phyloP scores from a whole-genome alignment of 2,113 vertebrate genomes.

The Microtus oregoni region DNA sequence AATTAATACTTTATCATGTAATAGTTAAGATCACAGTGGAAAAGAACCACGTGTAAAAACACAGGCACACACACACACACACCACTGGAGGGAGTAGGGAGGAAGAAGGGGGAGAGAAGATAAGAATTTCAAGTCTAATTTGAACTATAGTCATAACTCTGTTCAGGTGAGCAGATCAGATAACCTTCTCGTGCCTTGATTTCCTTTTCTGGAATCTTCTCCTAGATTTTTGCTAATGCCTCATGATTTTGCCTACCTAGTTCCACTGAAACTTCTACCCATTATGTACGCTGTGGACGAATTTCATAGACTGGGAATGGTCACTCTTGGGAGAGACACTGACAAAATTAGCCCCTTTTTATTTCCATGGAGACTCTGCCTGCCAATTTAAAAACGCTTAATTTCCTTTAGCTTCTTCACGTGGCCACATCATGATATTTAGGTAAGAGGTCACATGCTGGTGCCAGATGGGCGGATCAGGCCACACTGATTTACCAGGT shows the following conservation, averaged over 20 bases:
- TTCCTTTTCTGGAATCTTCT: constrained; percentile 24
- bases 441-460: not conserved
- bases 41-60: not conserved
- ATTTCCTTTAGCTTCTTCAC: not conserved
- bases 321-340: not conserved
- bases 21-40: not conserved
- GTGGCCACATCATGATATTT: not conserved
- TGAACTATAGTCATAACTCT: not conserved
- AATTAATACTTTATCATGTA: not conserved
- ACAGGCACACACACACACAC: not conserved
- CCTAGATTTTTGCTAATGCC: not conserved
- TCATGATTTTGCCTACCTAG: not conserved
- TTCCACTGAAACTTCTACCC: not conserved
- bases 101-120: not conserved
- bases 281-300: not conserved
- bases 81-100: not conserved
- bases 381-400: not conserved
- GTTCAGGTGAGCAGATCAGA: not conserved
- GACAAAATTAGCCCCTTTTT: not conserved
- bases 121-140: not conserved
- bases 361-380: not conserved
- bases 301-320: not conserved
- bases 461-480: not conserved
- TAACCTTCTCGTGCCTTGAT: not conserved
- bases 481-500: not conserved